Conservation (phyloP, 2,113 vertebrate species). For the Calonectris borealis region DNA sequence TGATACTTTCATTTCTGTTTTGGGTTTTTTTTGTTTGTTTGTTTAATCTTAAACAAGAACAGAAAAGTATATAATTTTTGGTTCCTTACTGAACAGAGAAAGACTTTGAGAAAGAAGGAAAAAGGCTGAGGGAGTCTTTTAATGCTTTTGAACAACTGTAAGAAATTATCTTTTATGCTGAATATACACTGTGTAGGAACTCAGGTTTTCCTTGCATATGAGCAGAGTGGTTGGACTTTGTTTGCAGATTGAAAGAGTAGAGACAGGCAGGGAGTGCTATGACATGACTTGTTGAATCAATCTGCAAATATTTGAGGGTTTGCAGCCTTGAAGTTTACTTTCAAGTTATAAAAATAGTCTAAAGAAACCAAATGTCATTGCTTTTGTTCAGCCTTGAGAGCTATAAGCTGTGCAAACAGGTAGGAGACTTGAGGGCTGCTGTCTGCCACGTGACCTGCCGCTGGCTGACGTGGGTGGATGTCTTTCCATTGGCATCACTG, state of each 20-base stretch:
- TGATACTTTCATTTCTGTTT: neutral
- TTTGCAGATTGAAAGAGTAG: neutral
- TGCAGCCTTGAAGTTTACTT: constrained; percentile 3
- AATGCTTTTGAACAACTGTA: neutral
- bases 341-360: neutral
- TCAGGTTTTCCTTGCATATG: neutral
- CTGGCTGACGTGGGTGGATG: neutral
- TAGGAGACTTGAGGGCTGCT: neutral
- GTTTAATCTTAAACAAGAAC: neutral
- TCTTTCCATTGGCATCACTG: neutral
- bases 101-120: neutral
- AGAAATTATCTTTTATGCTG: neutral
- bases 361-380: neutral
- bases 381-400: constrained; percentile 1
- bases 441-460: neutral
- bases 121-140: neutral
- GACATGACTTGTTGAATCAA: neutral
- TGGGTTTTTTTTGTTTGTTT: neutral
- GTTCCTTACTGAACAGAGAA: neutral
- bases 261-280: neutral
- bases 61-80: neutral
- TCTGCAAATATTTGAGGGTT: constrained; percentile 18
- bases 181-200: neutral
- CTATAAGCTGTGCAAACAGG: constrained; percentile 20
- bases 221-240: neutral